Conservation (phyloP, 2,113 vertebrate species). For the Lota lota region DNA sequence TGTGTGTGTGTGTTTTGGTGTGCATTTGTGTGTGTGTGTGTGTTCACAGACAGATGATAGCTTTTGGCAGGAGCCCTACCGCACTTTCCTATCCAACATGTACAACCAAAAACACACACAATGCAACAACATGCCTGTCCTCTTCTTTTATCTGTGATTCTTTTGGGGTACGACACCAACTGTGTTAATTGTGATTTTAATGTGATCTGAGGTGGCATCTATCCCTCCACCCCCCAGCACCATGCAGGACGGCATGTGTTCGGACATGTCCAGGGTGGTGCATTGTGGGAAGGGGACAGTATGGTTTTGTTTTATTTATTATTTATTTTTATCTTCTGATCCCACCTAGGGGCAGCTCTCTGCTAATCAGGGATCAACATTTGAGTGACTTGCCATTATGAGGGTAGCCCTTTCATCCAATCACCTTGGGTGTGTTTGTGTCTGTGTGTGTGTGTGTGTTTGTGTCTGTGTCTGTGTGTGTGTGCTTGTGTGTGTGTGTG, state of each 20-base stretch:
- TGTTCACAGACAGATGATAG: slow-evolving; percentile 1
- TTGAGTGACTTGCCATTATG: slow-evolving; percentile 28
- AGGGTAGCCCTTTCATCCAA: slow-evolving; percentile 24
- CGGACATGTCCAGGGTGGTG: slow-evolving; percentile 33
- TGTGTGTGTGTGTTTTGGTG: too few species aligned
- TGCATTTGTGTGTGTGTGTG: too few species aligned
- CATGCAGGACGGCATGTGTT: slow-evolving; percentile 29
- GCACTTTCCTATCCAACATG: too few species aligned
- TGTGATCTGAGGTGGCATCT: slow-evolving; percentile 32
- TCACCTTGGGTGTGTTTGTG: slow-evolving; percentile 7
- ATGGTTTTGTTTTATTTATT: slow-evolving; percentile 15
- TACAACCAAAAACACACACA: not conserved
- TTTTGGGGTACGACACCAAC: slow-evolving; percentile 39
- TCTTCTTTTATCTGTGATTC: not conserved
- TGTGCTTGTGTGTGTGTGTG: not conserved
- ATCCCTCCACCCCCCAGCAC: not conserved
- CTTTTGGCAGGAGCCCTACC: slow-evolving; percentile 22
- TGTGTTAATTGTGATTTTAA: slow-evolving; percentile 66
- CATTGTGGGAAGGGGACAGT: slow-evolving; percentile 41
- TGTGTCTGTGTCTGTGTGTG: not conserved
- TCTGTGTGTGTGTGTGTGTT: slow-evolving; percentile 8
- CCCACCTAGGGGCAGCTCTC: slow-evolving; percentile 27
- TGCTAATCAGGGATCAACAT: slow-evolving; percentile 45
- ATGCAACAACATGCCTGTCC: not conserved
- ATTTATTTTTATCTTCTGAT: slow-evolving; percentile 27